These are phyloP conservation scores for Drosophila guanche DNA, from an alignment of 1,140 invertebrate species.

Conservation along the genomic window DNA sequence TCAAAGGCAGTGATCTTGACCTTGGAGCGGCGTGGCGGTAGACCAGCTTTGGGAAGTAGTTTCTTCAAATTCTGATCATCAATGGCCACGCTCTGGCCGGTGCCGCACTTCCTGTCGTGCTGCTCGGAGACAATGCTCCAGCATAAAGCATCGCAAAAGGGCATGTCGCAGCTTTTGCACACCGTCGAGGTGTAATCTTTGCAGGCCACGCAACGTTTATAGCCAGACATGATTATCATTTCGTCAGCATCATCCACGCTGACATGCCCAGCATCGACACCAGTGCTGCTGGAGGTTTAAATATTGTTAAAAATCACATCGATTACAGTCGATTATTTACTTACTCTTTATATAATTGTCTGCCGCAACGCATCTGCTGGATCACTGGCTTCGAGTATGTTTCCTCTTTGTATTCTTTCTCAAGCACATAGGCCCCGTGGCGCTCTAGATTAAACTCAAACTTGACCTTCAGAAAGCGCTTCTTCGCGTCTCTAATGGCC, in stretches of 20 bases:
- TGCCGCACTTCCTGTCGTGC: constrained; percentile 39
- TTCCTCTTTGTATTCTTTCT: background rate
- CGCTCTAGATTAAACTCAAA: constrained; percentile 54
- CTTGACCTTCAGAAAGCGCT: constrained; percentile 49
- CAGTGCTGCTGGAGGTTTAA: no score
- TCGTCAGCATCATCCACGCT: background rate
- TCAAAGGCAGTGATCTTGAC: constrained; percentile 69
- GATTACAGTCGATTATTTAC: background rate
- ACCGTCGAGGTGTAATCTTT: constrained; percentile 33
- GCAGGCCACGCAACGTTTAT: constrained; percentile 36
- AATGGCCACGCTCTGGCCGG: background rate
- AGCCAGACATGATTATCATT: background rate
- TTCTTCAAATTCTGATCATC: background rate
- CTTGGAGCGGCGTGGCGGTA: constrained; percentile 41
- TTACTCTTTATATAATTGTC: constrained; percentile 2
- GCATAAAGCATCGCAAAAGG: constrained; percentile 49
- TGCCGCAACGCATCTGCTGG: constrained; percentile 36
- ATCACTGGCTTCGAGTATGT: background rate
- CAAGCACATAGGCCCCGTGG: constrained; percentile 18
- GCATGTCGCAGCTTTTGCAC: constrained; percentile 52
- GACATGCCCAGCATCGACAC: background rate
- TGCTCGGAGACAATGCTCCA: constrained; percentile 18
- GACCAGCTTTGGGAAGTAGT: background rate
- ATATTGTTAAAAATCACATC: no score
- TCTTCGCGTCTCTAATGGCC: constrained; percentile 21